phyloP scores from a whole-genome alignment of 2,113 vertebrate species.

The Cichladusa arquata region DNA sequence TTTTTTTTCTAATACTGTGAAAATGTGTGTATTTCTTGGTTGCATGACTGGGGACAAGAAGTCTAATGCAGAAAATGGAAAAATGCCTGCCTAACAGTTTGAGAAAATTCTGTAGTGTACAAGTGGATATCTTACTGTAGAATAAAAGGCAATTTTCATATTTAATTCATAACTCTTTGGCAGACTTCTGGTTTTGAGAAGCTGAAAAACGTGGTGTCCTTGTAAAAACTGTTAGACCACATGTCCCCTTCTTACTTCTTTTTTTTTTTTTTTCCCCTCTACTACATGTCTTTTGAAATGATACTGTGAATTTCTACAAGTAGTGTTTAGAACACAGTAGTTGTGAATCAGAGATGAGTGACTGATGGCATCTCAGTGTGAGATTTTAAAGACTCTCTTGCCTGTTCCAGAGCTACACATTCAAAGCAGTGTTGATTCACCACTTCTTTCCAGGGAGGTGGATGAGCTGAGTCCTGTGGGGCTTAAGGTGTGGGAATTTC shows the following conservation, averaged over 20 bases:
- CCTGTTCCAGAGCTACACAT: not conserved
- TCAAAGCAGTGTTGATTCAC: not conserved
- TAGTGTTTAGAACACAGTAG: not conserved
- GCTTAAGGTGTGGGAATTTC: slow-evolving; percentile 11
- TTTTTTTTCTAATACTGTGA: slow-evolving; percentile 42
- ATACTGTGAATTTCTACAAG: not conserved
- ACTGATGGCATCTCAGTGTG: not conserved
- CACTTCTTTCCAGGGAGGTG: slow-evolving; percentile 15
- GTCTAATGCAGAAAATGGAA: not conserved
- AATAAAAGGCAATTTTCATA: not conserved
- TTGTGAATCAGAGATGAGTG: not conserved
- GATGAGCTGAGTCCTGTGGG: not conserved
- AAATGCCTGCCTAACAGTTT: slow-evolving; percentile 65
- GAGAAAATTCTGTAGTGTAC: slow-evolving; percentile 22
- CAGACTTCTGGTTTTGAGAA: slow-evolving; percentile 6
- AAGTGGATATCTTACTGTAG: not conserved
- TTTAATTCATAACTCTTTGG: not conserved
- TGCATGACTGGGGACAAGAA: slow-evolving; percentile 9
- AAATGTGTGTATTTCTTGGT: not conserved
- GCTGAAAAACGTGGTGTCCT: not conserved
- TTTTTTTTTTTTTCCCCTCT: not conserved
- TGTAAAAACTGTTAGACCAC: not conserved
- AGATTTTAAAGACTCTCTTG: not conserved
- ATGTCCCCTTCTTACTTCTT: not conserved
- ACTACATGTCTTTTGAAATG: not conserved